Evolutionary conservation across 1,140 invertebrate species (phyloP).

Genomic region (Heliconius nattereri): DNA sequence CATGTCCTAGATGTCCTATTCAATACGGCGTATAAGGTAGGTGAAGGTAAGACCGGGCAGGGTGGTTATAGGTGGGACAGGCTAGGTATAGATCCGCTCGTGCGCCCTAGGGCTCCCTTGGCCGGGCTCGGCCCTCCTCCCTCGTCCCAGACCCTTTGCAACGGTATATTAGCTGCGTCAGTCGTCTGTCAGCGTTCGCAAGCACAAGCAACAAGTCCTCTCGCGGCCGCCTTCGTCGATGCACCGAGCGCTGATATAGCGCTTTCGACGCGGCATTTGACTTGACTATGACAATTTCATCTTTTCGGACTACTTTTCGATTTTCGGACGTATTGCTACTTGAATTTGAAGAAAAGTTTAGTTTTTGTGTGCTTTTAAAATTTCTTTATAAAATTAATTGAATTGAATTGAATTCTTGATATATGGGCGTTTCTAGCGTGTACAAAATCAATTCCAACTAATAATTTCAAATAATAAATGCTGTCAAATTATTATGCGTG

Average conservation of each 20-base stretch:
- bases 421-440: no score
- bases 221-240: slow-evolving; percentile 15
- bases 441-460: background rate
- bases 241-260: slow-evolving; percentile 1
- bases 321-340: background rate
- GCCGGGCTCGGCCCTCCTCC: background rate
- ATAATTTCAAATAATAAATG: slow-evolving; percentile 15
- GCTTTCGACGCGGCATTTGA: background rate
- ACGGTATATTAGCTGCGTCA: slow-evolving; percentile 21
- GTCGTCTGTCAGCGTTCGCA: slow-evolving; percentile 18
- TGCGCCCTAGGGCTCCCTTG: slow-evolving; percentile 28
- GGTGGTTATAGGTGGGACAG: background rate
- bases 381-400: background rate
- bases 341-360: background rate
- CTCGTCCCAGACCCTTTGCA: background rate
- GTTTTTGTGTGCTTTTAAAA: background rate
- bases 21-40: background rate
- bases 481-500: slow-evolving; percentile 17
- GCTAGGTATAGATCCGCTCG: slow-evolving; percentile 16
- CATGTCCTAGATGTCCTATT: background rate
- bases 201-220: slow-evolving; percentile 14
- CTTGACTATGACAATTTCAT: no score
- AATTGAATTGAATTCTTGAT: no score
- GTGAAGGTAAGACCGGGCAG: background rate
- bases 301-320: background rate